These are phyloP conservation scores for Dermochelys coriacea DNA, from an alignment of 2,797 vertebrate genomes.

Conservation along the genomic window DNA sequence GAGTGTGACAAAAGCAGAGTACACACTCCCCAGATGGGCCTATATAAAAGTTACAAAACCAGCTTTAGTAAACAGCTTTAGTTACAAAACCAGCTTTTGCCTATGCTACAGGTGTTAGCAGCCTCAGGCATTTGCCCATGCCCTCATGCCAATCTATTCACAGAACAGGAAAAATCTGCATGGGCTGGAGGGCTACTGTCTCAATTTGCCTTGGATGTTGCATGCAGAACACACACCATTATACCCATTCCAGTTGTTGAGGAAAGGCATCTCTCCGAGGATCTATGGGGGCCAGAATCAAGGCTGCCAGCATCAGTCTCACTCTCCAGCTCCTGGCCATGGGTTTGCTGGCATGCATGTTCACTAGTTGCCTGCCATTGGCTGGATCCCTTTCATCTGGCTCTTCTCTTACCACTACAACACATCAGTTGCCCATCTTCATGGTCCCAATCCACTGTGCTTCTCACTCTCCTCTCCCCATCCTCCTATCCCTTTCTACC, in stretches of 20 bases:
- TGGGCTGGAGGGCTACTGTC: neutral
- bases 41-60: neutral
- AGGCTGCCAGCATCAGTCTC: neutral
- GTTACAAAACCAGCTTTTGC: neutral
- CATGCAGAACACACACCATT: neutral
- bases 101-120: neutral
- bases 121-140: neutral
- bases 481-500: neutral
- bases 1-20: neutral
- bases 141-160: neutral
- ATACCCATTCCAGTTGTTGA: neutral
- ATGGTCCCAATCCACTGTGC: neutral
- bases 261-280: neutral
- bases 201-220: neutral
- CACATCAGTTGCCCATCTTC: neutral
- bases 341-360: neutral
- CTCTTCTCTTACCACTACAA: neutral
- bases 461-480: accelerated
- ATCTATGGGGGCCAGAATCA: accelerated
- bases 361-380: neutral
- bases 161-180: neutral
- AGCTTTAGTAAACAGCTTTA: neutral
- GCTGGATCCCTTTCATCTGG: neutral
- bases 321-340: neutral
- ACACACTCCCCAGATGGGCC: neutral